Base-by-base conservation (phyloP, 2,888 invertebrate genomes). In the Sympetrum striolatum region DNA sequence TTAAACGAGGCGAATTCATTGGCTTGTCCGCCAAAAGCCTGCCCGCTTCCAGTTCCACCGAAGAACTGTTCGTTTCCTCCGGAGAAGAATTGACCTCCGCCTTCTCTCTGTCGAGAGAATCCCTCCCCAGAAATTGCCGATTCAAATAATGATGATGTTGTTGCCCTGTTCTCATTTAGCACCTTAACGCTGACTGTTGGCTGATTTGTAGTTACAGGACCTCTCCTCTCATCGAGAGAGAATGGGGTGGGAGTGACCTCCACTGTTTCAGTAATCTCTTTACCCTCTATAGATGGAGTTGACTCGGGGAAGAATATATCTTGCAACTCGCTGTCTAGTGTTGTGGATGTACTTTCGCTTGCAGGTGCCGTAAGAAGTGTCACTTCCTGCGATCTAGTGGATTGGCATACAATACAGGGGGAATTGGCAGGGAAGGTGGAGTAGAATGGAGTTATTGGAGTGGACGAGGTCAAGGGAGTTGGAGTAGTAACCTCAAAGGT, bases 371-470 rank as follows among this genome's bases (percentile, higher is more conserved):
- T 86, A 10, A 86, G 86, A 10, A 86, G 86, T 8, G 60, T 86
- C 37, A 86, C 58, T 37, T 58, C 53, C 60, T 86, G 37, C 15
- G 60, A 58, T 12, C 86, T 58, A 4, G 86, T 60, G 60, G 35
- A 86, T 35, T 86, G 86, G 37, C 86, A 86, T 14, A 60, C 58
- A 15, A 35, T 86, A 37, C 86, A 86, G 15, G 37, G 35, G 10
- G 86, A 18, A n/a, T 86, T 64, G 8, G 86, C 60, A 37, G 86
- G 86, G 64, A 86, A 86, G 10, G 86, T 86, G 37, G 86, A 86
- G 60, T 86, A 86, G 31, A 86, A 86, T 22, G 86, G 60, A 10
- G 86, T 86, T 18, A 86, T 0, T 18, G 86, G 64, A 22, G 58
- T 60, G 18, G 86, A 37, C 2, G 86, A 86, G 0, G 86, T 86